Evolutionary conservation across 1,140 invertebrate species (phyloP), one percentile per base, ranked within the genome.

Genomic region (Proales similis): DNA sequence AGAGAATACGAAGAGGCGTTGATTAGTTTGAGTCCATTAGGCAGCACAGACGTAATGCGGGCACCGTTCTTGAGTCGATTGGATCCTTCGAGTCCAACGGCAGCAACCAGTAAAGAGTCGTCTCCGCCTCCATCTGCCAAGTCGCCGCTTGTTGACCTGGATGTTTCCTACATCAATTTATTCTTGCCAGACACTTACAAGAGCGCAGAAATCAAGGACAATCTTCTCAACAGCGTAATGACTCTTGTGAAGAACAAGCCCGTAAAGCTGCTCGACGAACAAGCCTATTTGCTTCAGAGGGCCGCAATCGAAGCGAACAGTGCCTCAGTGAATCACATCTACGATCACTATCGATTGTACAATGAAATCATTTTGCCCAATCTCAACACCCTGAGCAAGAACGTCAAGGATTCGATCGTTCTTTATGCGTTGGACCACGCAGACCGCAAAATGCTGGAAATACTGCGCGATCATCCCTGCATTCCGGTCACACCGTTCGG

Each of bases 321-420:
- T n/a, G n/a, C n/a, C n/a, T n/a, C n/a, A n/a, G n/a, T 14, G 20
- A 20, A n/a, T 5, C 11, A 17, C 26, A 27, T 48, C 12, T 48
- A 48, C 12, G 61, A 63, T 36, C 61, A 63, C 20, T 63, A 63
- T 48, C 20, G 61, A 6, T 32, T 47, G 12, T 63, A 63, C 27
- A 48, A 63, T 48, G 61, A 63, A 36, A 32, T 63, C 12, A 36
- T 63, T 12, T 19, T 63, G 6, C 61, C 61, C 6, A 63, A 63
- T 63, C 24, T 63, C 14, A 63, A 63, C 29, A 45, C 27, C 42
- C 14, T 63, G 11, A 19, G 22, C 2, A 47, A 48, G 30, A 63
- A 63, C 43, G 61, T 63, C 6, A 63, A 63, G 20, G 61, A 63
- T n/a, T 46, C 45, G 20, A 24, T 63, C 9, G 61, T 63, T 22